A percentile compares a stretch with the other conserved stretches of the same genome.
Conservation (phyloP, 92 coral and sea anemone species). For the Meandrina meandrites region DNA sequence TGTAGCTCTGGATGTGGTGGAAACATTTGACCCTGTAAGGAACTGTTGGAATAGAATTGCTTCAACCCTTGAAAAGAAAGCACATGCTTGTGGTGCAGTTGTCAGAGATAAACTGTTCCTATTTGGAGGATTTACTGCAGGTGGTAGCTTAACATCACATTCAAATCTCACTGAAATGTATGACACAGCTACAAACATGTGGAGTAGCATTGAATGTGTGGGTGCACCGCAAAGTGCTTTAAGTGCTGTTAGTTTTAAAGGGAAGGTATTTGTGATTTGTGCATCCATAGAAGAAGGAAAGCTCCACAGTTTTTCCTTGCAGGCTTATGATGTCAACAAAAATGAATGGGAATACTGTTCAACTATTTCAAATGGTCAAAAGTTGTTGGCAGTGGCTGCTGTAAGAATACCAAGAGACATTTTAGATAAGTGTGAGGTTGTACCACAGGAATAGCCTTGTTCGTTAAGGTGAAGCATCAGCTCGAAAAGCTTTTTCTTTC, state of each 20-base stretch:
- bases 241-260: background rate
- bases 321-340: background rate
- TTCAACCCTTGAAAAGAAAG: background rate
- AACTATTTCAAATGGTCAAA: background rate
- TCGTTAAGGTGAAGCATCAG: too few species aligned
- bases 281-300: background rate
- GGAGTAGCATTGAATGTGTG: background rate
- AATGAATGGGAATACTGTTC: background rate
- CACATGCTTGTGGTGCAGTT: background rate
- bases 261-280: background rate
- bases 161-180: background rate
- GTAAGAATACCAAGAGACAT: background rate
- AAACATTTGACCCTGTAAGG: background rate
- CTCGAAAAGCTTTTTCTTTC: too few species aligned
- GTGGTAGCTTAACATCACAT: background rate
- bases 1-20: background rate
- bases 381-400: background rate
- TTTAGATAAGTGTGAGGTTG: background rate
- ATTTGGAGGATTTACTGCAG: background rate
- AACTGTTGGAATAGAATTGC: background rate
- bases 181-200: background rate
- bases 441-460: background rate
- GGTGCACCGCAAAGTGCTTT: background rate
- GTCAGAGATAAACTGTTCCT: background rate
- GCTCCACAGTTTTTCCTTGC: background rate